Evolutionary conservation across 2,113 vertebrate genomes (phyloP), one percentile per base, ranked within the genome.

Genomic region (Oryzias javanicus): DNA sequence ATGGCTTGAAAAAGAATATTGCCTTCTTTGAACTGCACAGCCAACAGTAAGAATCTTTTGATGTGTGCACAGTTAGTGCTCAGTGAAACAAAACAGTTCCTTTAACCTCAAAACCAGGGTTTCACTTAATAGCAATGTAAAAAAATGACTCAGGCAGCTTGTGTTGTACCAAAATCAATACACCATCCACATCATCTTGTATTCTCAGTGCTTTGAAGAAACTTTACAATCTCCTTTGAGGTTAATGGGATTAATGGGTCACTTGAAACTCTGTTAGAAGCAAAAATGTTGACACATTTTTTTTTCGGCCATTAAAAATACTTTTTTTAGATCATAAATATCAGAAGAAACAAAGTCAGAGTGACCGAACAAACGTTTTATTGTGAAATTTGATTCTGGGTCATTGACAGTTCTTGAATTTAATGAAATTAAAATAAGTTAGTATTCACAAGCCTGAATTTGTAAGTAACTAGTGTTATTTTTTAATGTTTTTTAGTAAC

Each of bases 151-250:
- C n/a, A 54, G 48, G 50, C 54, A 53, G 24, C 15, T 14, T 44
- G 41, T 64, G 24, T 13, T 63, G 35, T 45, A 24, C 35, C 8
- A 25, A 50, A 29, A 67, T 61, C 20, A 25, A 49, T 65, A 49
- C 40, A 20, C 13, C 6, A 16, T 55, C 22, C 45, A 56, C 57
- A 19, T 20, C n/a, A 56, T 29, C 40, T 42, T 57, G 10, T 50
- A 54, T 60, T 17, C 10, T 45, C 25, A 12, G 3, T 60, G 15
- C 49, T 60, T 59, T 69, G 59, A 52, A 29, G 41, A 56, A 51
- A 42, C 18, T 74, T 74, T 71, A 35, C 8, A 62, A 52, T 67
- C 49, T 49, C 42, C 24, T 35, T 74, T 59, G 62, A 66, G 8
- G 2, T 48, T 49, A 2, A 17, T 20, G 13, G 41, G 16, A 22